phyloP scores from a whole-genome alignment of 2,888 invertebrate genomes.

The Synergus laeviventris region DNA sequence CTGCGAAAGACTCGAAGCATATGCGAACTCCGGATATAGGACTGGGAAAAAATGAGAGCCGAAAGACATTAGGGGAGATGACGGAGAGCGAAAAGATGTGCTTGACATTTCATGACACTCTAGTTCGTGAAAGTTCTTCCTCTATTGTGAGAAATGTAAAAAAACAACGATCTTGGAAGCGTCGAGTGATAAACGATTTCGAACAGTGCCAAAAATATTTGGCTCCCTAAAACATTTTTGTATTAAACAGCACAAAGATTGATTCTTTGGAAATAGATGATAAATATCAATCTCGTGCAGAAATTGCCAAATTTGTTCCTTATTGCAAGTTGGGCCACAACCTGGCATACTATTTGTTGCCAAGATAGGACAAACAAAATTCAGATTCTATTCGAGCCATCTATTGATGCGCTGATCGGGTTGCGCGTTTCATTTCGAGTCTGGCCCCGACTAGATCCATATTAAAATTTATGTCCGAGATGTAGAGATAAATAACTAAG shows the following conservation, averaged over 20 bases:
- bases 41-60: constrained; percentile 47
- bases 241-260: neutral
- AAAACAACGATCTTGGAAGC: constrained; percentile 26
- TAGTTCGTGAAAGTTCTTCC: constrained; percentile 36
- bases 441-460: no score
- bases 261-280: neutral
- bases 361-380: no score
- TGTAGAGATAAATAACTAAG: neutral
- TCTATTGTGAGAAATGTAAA: constrained; percentile 35
- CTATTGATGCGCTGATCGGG: no score
- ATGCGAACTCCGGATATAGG: constrained; percentile 49
- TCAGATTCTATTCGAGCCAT: no score
- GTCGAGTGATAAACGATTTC: constrained; percentile 42
- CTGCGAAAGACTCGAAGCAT: constrained; percentile 48
- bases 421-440: no score
- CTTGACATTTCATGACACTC: constrained; percentile 38
- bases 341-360: no score
- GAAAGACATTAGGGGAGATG: constrained; percentile 49
- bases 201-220: constrained; percentile 9
- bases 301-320: no score
- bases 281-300: no score
- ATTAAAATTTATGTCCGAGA: no score
- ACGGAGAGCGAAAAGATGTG: constrained; percentile 36
- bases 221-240: neutral
- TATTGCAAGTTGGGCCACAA: no score